Evolutionary conservation across 1,140 invertebrate species (phyloP), one percentile per base, ranked within the genome.

Genomic region (Drosophila neocordata): DNA sequence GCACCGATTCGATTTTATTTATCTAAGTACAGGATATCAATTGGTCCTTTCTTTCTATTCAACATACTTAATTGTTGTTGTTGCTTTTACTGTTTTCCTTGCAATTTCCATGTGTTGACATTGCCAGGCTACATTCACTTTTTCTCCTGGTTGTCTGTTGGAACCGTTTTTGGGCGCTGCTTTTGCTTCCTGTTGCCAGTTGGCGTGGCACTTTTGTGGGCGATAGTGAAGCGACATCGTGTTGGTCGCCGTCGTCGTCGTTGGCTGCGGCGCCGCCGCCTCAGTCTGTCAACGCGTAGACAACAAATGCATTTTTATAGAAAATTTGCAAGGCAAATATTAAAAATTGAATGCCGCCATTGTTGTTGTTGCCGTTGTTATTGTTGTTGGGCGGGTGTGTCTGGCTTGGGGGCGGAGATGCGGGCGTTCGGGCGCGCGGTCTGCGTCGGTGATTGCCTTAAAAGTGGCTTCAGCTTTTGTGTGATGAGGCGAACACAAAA

Each of bases 271-370:
- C 74, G 72, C 51, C 79, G 59, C 22, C 44, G 44, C 55, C 34
- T 53, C 70, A 69, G 59, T 35, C 15, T 34, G 12, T 24, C 27
- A 13, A 8, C 44, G 31, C n/a, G 79, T 76, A 82, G 74, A 82
- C 82, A 87, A 87, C 79, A 75, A 87, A 87, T 85, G 81, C 81
- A 85, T 85, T 85, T 48, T 85, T 87, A 85, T 82, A 73, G 66
- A 57, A 85, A 87, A 85, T 85, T 85, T 87, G 81, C 78, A 85
- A 87, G 81, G 81, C 82, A 85, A 85, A 85, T 85, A 85, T 85
- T 87, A 87, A 87, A 85, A 85, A 85, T 87, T 87, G 78, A 87
- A 85, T 87, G 74, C 82, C 82, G 78, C 58, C 67, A 69, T 85
- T 81, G 77, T 69, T 66, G 77, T 51, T 65, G 55, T 38, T 41